Percentiles rank a stretch among this genome's conserved stretches.
These are phyloP conservation scores for Antheraea yamamai DNA, from an alignment of 2,888 invertebrate genomes.

Conservation along the genomic window DNA sequence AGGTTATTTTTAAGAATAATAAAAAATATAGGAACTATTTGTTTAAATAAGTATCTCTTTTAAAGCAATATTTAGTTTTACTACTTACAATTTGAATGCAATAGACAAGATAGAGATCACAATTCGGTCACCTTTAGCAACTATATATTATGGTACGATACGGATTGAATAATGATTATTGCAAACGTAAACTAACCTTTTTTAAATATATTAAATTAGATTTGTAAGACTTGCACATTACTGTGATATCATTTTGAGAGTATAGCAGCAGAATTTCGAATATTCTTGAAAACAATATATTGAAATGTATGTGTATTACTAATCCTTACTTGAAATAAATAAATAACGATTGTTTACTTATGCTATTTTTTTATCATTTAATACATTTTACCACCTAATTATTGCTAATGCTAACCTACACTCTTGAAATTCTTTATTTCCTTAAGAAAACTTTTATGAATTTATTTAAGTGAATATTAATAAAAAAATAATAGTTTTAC, in stretches of 20 bases:
- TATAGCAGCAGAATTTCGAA: neutral
- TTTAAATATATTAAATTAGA: neutral
- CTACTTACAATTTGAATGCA: neutral
- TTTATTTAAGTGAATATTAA: neutral
- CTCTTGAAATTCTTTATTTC: neutral
- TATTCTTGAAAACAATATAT: neutral
- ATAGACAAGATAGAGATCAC: neutral
- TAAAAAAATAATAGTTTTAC: neutral
- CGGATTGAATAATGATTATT: conserved; percentile 4
- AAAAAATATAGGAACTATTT: neutral
- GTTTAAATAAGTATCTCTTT: neutral
- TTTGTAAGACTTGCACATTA: conserved; percentile 1
- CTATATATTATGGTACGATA: neutral
- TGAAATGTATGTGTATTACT: neutral
- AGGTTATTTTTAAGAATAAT: no score
- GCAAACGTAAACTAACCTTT: neutral
- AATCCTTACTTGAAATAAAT: neutral
- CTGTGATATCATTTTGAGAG: neutral
- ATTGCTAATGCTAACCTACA: neutral
- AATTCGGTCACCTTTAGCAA: neutral
- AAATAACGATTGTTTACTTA: neutral
- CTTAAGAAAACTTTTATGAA: neutral
- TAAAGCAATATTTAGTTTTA: neutral
- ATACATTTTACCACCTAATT: neutral
- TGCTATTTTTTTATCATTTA: neutral